These are phyloP conservation scores for Parambassis ranga DNA, from an alignment of 2,797 vertebrate genomes.

Conservation along the genomic window DNA sequence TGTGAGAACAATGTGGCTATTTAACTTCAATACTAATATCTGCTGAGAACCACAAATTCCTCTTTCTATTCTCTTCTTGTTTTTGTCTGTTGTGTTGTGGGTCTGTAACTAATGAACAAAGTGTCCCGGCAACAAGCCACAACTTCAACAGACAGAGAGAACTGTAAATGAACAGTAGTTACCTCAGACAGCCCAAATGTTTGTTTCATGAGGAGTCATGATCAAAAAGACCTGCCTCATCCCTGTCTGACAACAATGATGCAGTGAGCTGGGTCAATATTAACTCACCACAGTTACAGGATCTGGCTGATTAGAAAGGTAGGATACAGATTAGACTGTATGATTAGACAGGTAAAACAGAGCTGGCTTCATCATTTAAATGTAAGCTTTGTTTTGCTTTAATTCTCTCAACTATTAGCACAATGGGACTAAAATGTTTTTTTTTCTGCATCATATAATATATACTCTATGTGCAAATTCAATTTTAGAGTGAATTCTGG, in stretches of 20 bases:
- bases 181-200: slow-evolving; percentile 54
- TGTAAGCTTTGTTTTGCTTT: neutral
- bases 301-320: slow-evolving; percentile 32
- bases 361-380: neutral
- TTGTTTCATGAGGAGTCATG: slow-evolving; percentile 66
- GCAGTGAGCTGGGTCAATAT: slow-evolving; percentile 74
- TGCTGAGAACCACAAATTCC: neutral
- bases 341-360: slow-evolving; percentile 7
- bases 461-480: too few species aligned
- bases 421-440: neutral
- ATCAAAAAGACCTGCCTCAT: slow-evolving; percentile 55
- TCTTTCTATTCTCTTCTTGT: neutral
- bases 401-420: neutral
- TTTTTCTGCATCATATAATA: neutral
- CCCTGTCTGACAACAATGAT: slow-evolving; percentile 57
- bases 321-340: slow-evolving; percentile 37
- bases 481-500: too few species aligned
- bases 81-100: slow-evolving; percentile 22
- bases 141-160: slow-evolving; percentile 27
- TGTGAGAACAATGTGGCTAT: neutral
- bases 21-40: too few species aligned
- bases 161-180: slow-evolving; percentile 39
- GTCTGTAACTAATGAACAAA: slow-evolving; percentile 28
- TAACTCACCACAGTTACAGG: slow-evolving; percentile 71
- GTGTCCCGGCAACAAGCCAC: slow-evolving; percentile 18